Conservation (phyloP, 2,888 invertebrate genomes). For the Eupithecia inturbata region DNA sequence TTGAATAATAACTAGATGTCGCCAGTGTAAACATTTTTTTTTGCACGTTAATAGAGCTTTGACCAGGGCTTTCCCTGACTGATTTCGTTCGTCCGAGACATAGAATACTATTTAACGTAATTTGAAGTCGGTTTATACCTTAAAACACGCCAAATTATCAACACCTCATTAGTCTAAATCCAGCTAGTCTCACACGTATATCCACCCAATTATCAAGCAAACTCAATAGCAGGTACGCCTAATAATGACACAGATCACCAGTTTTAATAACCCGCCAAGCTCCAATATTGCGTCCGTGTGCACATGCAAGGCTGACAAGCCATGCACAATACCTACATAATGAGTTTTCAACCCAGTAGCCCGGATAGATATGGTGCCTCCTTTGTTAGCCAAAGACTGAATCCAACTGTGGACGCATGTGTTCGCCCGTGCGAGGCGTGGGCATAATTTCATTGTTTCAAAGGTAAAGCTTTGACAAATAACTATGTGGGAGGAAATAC, state of each 20-base stretch:
- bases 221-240: neutral
- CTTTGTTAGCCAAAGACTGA: neutral
- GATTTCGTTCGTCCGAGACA: too few relatives aligned
- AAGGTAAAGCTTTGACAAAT: neutral
- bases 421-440: neutral
- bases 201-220: neutral
- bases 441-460: neutral
- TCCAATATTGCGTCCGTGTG: neutral
- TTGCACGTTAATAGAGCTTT: too few relatives aligned
- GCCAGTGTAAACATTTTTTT: too few relatives aligned
- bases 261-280: neutral
- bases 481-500: neutral
- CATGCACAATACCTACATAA: neutral
- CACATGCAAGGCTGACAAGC: neutral
- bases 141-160: too few relatives aligned
- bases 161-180: too few relatives aligned
- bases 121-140: too few relatives aligned
- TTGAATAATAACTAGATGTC: too few relatives aligned
- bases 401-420: neutral
- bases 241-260: neutral
- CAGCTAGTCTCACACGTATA: neutral
- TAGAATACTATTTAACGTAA: too few relatives aligned
- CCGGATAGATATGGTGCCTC: neutral
- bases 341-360: slow-evolving; percentile 4
- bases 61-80: too few relatives aligned